phyloP scores from a whole-genome alignment of 1,140 invertebrate genomes.

The Zaprionus nigranus region DNA sequence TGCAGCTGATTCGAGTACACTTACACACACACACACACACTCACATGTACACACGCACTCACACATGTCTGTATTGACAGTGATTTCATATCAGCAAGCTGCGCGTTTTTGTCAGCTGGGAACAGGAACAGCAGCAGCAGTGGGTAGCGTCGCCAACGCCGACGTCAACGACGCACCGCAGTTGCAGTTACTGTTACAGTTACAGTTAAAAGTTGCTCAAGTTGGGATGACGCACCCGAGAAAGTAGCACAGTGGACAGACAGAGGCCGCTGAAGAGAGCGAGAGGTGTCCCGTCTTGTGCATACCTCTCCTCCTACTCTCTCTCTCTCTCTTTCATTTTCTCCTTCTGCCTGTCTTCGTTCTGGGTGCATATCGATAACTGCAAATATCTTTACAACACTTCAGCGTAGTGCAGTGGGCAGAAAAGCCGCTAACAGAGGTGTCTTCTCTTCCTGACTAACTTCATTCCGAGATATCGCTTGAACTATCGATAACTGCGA shows the following conservation, averaged over 20 bases:
- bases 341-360: neutral
- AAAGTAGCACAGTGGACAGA: slow-evolving; percentile 37
- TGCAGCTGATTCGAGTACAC: slow-evolving; percentile 51
- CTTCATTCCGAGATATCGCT: neutral
- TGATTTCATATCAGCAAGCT: slow-evolving; percentile 29
- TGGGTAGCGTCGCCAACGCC: neutral
- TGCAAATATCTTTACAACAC: neutral
- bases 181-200: slow-evolving; percentile 35
- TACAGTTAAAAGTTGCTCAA: slow-evolving; percentile 20
- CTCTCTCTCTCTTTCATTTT: neutral
- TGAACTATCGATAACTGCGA: neutral
- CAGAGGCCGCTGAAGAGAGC: slow-evolving; percentile 10
- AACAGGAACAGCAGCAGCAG: neutral
- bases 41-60: slow-evolving; percentile 3
- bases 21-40: slow-evolving; percentile 28
- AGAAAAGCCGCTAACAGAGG: neutral
- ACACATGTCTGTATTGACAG: slow-evolving; percentile 18
- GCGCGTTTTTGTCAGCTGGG: slow-evolving; percentile 35
- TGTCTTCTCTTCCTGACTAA: neutral
- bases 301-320: neutral
- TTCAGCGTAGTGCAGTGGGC: slow-evolving; percentile 30
- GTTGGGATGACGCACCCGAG: slow-evolving; percentile 41
- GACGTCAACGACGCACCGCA: neutral
- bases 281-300: slow-evolving; percentile 6
- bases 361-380: neutral